Base-by-base conservation (phyloP, 2,888 invertebrate species). In the Syritta pipiens region DNA sequence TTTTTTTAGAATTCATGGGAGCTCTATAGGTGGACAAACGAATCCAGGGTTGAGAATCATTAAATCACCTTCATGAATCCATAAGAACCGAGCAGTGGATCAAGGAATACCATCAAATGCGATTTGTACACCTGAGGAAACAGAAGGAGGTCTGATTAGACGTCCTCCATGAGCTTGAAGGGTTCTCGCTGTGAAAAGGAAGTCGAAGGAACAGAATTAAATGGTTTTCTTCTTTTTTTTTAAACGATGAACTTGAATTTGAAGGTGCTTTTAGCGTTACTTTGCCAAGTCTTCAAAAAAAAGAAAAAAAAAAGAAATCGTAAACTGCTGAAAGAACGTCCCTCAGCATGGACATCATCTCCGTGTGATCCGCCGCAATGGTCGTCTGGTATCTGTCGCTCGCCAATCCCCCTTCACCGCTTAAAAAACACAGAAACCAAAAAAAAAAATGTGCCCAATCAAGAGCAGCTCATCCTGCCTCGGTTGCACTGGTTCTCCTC, bases 401-500 rank as follows among this genome's bases (percentile, higher is more conserved):
- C n/a, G 9, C 37, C 17, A 53, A 46, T 57, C 37, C 53, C 53
- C 48, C 19, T 37, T 46, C 7, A 10, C 3, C 22, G 40, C 42
- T 62, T 44, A 12, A 30, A 57, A 42, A 75, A 44, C 26, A 75
- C 81, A 22, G 81, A 83, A 4, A 82, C 84, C 81, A 22, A 81
- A 83, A 4, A 82, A 84, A 20, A 84, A 86, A 7, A 82, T 85
- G 5, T 55, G 55, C 82, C 86, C n/a, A 81, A 85, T 28, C 6
- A 49, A 55, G 1, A 82, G 86, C 1, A 83, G 83, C n/a, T 37
- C 20, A 51, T 0, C 86, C 86, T 6, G 90, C 91, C 83, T 91
- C 92, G 7, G 89, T 89, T 14, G 90, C 91, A 37, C 93, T 94
- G 87, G 90, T 93, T 86, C 93, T 94, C 87, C 93, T 96, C 91